These are phyloP conservation scores for Astropecten irregularis DNA, from an alignment of 53 echinoderm and acorn worm species.

Conservation along the genomic window DNA sequence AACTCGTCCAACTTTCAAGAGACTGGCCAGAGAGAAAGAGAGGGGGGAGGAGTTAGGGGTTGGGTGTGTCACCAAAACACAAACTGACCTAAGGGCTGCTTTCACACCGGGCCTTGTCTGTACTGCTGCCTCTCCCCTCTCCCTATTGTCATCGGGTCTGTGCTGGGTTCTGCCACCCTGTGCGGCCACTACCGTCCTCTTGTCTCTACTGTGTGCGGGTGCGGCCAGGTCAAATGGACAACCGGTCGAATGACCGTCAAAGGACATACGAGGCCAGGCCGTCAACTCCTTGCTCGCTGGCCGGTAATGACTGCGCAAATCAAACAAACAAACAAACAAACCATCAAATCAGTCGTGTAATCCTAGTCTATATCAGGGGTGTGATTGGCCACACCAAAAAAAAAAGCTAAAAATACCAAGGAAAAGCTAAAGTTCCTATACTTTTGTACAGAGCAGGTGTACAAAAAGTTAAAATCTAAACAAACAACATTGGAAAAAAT, in stretches of 20 bases:
- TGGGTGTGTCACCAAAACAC: too few relatives aligned
- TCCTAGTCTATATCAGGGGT: too few relatives aligned
- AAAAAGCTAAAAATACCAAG: background rate
- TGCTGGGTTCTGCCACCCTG: slow-evolving; percentile 26
- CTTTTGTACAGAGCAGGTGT: too few relatives aligned
- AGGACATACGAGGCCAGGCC: slow-evolving; percentile 68
- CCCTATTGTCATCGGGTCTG: background rate
- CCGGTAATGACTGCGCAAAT: slow-evolving; percentile 69
- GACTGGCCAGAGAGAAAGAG: too few relatives aligned
- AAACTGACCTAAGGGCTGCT: too few relatives aligned
- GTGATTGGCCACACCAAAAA: background rate
- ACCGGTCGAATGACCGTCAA: slow-evolving; percentile 59
- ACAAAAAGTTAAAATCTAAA: too few relatives aligned
- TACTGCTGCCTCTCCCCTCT: background rate
- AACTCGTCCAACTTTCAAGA: too few relatives aligned
- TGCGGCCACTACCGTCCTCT: slow-evolving; percentile 2
- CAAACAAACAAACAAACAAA: background rate
- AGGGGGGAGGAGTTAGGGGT: too few relatives aligned
- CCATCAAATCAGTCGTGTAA: background rate
- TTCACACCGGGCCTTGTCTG: too few relatives aligned
- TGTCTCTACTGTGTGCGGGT: slow-evolving; percentile 22
- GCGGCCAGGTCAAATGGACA: slow-evolving; percentile 76
- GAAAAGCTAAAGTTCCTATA: too few relatives aligned
- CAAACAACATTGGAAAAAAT: too few relatives aligned
- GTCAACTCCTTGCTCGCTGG: slow-evolving; percentile 77